Evolutionary conservation across 1,140 invertebrate species (phyloP), one percentile per base, ranked within the genome.

Genomic region (Centruroides sculpturatus): DNA sequence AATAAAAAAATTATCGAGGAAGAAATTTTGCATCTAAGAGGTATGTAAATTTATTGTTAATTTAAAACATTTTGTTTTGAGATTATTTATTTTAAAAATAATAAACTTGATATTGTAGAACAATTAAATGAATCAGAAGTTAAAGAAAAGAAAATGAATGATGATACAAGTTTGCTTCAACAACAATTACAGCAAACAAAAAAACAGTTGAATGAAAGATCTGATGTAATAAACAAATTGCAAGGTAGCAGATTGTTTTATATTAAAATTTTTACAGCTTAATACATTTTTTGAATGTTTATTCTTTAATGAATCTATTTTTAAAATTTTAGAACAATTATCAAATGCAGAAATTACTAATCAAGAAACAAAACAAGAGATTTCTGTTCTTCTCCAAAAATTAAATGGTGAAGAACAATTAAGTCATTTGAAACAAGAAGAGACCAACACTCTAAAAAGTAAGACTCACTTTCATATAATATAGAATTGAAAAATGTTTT

Each of bases 61-160:
- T 23, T 23, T 23, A 23, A 23, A 23, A 23, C 23, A 23, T 23
- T 23, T 56, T 62, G n/a, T 34, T 67, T 58, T 58, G 52, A 63
- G 67, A 66, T 65, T 48, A 69, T 69, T 67, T 55, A 50, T 52
- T 53, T 23, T n/a, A 47, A 7, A 47, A 10, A 10, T 5, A 59
- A 51, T 56, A 7, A 7, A 51, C 35, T 56, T 55, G 57, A 64
- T 55, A 51, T 68, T 61, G 55, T 64, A 64, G 64, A 23, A 58
- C 63, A 63, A 13, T 64, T 66, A 61, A 59, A 67, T 13, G 67
- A 69, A 56, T 63, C 65, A n/a, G 66, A 64, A 49, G 66, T 68
- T 67, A 67, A 72, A 71, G 71, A 71, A 56, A 75, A 74, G 59
- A 67, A 72, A 67, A 70, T 70, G 70, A 67, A 71, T 67, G 71